phyloP scores from a whole-genome alignment of 2,113 vertebrate species.

The Epinephelus cyanopodus region DNA sequence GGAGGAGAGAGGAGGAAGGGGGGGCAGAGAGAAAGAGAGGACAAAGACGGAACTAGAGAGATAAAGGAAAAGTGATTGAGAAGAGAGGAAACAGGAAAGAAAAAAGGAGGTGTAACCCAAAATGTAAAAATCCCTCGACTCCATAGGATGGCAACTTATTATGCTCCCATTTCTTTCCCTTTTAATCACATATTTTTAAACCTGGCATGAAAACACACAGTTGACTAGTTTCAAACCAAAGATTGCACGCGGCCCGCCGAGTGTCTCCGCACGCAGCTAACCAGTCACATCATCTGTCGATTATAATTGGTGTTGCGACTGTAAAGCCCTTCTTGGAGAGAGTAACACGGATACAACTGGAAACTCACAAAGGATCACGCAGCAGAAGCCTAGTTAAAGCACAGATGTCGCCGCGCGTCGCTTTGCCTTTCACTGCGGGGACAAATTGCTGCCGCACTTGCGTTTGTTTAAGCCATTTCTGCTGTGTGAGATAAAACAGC shows the following conservation, averaged over 20 bases:
- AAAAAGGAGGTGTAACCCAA: background rate
- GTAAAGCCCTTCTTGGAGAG: slow-evolving; percentile 15
- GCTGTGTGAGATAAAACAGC: slow-evolving; percentile 51
- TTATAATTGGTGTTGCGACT: slow-evolving; percentile 34
- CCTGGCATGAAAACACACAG: slow-evolving; percentile 10
- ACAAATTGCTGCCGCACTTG: slow-evolving; percentile 27
- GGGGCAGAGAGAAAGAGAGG: background rate
- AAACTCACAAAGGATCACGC: slow-evolving; percentile 7
- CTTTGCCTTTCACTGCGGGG: slow-evolving; percentile 1
- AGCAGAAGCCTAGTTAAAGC: background rate
- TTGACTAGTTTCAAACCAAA: slow-evolving; percentile 34
- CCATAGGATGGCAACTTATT: slow-evolving; percentile 9
- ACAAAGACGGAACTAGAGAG: background rate
- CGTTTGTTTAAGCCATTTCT: slow-evolving; percentile 57
- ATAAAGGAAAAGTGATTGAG: background rate
- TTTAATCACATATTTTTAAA: slow-evolving; percentile 1
- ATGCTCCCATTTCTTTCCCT: background rate
- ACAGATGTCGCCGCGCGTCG: background rate
- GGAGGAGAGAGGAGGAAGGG: background rate
- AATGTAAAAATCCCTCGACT: background rate
- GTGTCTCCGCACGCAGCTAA: background rate
- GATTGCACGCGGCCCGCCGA: slow-evolving; percentile 1
- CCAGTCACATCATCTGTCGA: slow-evolving; percentile 22
- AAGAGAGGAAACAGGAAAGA: background rate
- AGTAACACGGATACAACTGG: background rate